Evolutionary conservation across 2,797 vertebrate genomes (phyloP).

Genomic region (Tadarida brasiliensis): DNA sequence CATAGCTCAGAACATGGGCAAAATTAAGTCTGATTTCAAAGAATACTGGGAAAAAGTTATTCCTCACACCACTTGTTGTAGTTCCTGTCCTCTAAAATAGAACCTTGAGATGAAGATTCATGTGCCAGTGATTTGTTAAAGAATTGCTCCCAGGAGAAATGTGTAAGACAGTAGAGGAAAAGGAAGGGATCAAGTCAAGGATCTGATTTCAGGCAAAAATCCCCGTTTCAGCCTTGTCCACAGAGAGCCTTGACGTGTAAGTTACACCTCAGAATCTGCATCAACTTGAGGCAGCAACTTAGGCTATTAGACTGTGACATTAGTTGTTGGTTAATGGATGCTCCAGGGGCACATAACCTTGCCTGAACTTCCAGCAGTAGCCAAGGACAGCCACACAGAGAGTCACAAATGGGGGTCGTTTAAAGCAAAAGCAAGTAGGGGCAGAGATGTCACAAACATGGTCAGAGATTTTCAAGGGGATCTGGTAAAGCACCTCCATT

Average conservation of each 20-base stretch:
- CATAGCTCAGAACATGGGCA: neutral
- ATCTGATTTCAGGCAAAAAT: neutral
- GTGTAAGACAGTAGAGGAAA: neutral
- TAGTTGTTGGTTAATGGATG: neutral
- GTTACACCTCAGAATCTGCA: neutral
- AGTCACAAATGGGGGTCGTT: neutral
- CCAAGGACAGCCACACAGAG: neutral
- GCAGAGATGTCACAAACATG: neutral
- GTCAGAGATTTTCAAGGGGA: neutral
- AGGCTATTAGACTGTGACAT: neutral
- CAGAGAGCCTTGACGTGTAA: neutral
- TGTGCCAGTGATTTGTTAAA: neutral
- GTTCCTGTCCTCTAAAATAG: neutral
- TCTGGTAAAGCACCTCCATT: neutral
- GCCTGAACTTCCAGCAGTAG: neutral
- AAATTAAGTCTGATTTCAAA: conserved; percentile 11
- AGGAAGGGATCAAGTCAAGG: neutral
- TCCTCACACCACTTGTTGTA: neutral
- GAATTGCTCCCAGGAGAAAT: neutral
- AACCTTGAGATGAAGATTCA: neutral
- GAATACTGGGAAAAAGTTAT: neutral
- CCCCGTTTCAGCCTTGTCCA: neutral
- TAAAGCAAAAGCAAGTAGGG: neutral
- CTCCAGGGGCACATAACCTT: neutral
- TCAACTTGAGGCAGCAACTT: neutral